Evolutionary conservation across 2,888 invertebrate species (phyloP).

Genomic region (Acanthosepion pharaonis): DNA sequence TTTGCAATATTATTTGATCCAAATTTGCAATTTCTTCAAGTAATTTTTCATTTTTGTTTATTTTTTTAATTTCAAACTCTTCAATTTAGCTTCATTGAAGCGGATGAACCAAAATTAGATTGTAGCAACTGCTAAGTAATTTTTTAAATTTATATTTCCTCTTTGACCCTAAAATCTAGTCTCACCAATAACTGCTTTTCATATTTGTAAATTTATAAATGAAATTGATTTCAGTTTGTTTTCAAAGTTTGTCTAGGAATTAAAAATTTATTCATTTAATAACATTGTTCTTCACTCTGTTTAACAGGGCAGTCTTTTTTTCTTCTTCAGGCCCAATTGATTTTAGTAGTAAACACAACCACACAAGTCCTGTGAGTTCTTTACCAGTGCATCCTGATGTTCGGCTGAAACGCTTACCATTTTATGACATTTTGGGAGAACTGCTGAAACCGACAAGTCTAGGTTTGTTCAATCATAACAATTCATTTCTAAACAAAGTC

Average conservation of each 20-base stretch:
- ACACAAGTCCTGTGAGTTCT: conserved; percentile 46
- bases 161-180: too few relatives aligned
- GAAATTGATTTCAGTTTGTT: too few relatives aligned
- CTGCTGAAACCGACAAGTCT: conserved; percentile 92
- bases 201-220: too few relatives aligned
- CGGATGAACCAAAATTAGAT: too few relatives aligned
- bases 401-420: conserved; percentile 91
- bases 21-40: background rate
- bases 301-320: background rate
- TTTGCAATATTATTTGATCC: too few relatives aligned
- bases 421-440: conserved; percentile 91
- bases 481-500: background rate
- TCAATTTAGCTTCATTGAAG: too few relatives aligned
- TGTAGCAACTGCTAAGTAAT: too few relatives aligned
- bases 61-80: background rate
- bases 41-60: background rate
- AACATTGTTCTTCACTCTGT: background rate
- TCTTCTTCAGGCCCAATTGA: conserved; percentile 58
- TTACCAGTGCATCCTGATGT: conserved; percentile 92
- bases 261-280: background rate
- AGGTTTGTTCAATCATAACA: conserved; percentile 70
- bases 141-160: too few relatives aligned
- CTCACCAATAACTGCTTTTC: too few relatives aligned
- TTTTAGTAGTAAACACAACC: conserved; percentile 53
- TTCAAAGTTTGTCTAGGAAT: too few relatives aligned